Conservation (phyloP, 2,113 vertebrate species). For the Mesoclemmys tuberculata region DNA sequence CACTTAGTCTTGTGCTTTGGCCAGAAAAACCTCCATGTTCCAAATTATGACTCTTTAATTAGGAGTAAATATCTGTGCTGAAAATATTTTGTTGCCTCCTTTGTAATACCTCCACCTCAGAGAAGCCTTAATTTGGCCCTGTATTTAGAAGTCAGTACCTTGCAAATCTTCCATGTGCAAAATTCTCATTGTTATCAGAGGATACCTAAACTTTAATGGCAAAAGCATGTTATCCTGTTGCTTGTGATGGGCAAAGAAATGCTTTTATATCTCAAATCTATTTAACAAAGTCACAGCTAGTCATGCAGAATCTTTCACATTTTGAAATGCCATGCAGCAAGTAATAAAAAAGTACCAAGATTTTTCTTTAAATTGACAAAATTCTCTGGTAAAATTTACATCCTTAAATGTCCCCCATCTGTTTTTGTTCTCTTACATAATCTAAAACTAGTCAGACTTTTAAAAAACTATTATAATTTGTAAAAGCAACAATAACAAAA, state of each 20-base stretch:
- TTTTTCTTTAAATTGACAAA: background rate
- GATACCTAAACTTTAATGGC: too few species aligned
- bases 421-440: rapidly evolving
- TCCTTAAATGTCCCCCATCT: background rate
- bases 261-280: too few species aligned
- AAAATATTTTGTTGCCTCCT: background rate
- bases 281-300: too few species aligned
- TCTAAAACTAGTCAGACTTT: background rate
- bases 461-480: background rate
- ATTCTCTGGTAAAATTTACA: background rate
- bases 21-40: conserved; percentile 30
- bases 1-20: conserved; percentile 59
- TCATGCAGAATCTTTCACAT: conserved; percentile 11
- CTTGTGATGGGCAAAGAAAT: too few species aligned
- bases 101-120: too few species aligned
- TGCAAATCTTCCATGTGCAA: too few species aligned
- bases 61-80: conserved; percentile 23
- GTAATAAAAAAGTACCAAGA: background rate
- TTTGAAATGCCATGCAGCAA: background rate
- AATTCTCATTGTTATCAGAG: too few species aligned
- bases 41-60: conserved; percentile 27
- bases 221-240: too few species aligned
- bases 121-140: too few species aligned
- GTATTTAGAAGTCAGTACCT: too few species aligned
- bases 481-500: background rate